phyloP scores from a whole-genome alignment of 2,113 vertebrate genomes.

The Macquaria ambigua region DNA sequence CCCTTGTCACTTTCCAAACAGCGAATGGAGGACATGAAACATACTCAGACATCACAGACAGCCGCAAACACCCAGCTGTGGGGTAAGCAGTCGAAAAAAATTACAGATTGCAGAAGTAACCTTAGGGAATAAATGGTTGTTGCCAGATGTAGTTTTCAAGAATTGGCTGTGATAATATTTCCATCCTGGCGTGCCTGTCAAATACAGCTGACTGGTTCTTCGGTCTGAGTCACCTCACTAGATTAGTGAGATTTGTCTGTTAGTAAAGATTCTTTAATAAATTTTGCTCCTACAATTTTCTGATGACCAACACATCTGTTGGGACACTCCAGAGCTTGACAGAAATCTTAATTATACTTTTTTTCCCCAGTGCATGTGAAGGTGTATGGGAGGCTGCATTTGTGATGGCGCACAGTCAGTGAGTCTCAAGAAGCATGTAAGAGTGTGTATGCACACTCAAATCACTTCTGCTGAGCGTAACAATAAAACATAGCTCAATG shows the following conservation, averaged over 20 bases:
- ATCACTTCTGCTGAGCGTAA: conserved; percentile 70
- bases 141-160: conserved; percentile 57
- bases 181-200: conserved; percentile 26
- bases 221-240: conserved; percentile 10
- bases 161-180: conserved; percentile 51
- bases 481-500: conserved; percentile 73
- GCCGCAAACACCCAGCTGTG: conserved; percentile 47
- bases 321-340: conserved; percentile 3
- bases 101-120: conserved; percentile 42
- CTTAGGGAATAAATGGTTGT: conserved; percentile 41
- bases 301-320: background rate
- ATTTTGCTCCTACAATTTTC: background rate
- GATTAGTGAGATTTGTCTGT: conserved; percentile 1
- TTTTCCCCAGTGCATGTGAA: background rate
- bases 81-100: conserved; percentile 45
- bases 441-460: conserved; percentile 8
- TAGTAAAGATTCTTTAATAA: background rate
- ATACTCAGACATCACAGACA: conserved; percentile 42
- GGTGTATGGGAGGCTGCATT: conserved; percentile 1
- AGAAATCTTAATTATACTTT: conserved; percentile 21
- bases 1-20: conserved; percentile 37
- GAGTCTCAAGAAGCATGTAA: conserved; percentile 13
- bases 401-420: background rate
- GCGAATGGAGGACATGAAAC: conserved; percentile 49
- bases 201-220: conserved; percentile 40